phyloP scores from a whole-genome alignment of 2,797 vertebrate species.

The Echiichthys vipera region DNA sequence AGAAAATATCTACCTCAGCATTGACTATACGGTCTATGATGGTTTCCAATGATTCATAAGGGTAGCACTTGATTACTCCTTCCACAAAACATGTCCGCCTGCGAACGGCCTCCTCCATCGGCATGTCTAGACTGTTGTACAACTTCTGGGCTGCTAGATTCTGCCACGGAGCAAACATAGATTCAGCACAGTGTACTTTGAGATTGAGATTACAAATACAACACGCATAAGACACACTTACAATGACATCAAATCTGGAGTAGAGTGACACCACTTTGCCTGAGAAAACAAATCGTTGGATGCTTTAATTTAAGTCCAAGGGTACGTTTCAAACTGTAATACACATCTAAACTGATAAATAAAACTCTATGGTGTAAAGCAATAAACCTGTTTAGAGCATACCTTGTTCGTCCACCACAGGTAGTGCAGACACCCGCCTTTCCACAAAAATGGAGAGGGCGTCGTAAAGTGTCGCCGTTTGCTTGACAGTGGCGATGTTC shows the following conservation, averaged over 20 bases:
- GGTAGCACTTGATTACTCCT: conserved; percentile 91
- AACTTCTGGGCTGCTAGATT: conserved; percentile 93
- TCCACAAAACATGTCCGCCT: conserved; percentile 86
- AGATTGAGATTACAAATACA: not conserved
- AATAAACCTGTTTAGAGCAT: not conserved
- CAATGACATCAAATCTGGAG: conserved; percentile 95
- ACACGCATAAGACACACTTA: conserved; percentile 80
- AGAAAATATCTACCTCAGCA: conserved; percentile 85
- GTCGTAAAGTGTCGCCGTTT: conserved; percentile 85
- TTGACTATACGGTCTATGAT: conserved; percentile 88
- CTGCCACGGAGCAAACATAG: conserved; percentile 67
- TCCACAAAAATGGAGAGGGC: conserved; percentile 94
- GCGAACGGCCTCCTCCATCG: conserved; percentile 86
- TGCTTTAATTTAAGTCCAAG: no score
- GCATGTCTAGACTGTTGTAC: conserved; percentile 94
- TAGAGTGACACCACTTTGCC: conserved; percentile 94
- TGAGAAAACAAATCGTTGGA: conserved; percentile 61
- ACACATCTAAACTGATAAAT: not conserved
- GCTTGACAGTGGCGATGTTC: conserved; percentile 89
- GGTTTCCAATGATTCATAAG: conserved; percentile 88
- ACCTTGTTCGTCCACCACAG: conserved; percentile 91
- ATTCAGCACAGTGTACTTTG: no score
- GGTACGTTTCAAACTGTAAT: not conserved
- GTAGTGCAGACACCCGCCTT: conserved; percentile 92
- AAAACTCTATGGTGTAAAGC: not conserved